phyloP scores from a whole-genome alignment of 1,140 invertebrate genomes.

The Amyelois transitella region DNA sequence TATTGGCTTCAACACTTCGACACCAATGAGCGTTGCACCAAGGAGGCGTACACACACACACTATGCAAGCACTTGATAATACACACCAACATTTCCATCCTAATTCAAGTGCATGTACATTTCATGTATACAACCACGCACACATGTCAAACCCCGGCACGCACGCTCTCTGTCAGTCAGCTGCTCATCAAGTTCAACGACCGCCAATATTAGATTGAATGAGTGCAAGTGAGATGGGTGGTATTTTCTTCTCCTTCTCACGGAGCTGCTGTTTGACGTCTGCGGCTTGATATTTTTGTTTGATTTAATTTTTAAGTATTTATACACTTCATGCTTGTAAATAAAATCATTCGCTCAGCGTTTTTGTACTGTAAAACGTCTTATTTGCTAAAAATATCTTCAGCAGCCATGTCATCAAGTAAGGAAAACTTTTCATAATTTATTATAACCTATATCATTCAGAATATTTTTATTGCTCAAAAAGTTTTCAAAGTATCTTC shows the following conservation, averaged over 20 bases:
- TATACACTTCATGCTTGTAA: conserved; percentile 21
- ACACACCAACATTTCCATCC: no score
- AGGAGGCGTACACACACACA: no score
- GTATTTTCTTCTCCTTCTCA: conserved; percentile 5
- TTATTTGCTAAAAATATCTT: conserved; percentile 12
- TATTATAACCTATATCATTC: conserved; percentile 14
- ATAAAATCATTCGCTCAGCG: conserved; percentile 15
- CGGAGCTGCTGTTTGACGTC: not conserved
- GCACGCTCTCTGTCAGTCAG: no score
- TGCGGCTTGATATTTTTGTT: no score
- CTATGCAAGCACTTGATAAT: no score
- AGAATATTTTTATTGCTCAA: not conserved
- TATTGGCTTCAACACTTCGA: no score
- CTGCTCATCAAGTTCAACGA: conserved; percentile 18
- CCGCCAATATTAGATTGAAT: conserved; percentile 13
- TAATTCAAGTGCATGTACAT: no score
- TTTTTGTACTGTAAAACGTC: conserved; percentile 13
- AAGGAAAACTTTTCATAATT: conserved; percentile 2
- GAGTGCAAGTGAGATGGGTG: conserved; percentile 7
- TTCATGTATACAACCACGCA: no score
- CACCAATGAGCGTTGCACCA: no score
- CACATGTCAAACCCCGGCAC: no score
- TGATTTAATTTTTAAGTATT: no score
- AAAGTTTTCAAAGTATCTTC: no score
- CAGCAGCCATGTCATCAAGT: conserved; percentile 24